phyloP scores from a whole-genome alignment of 1,140 invertebrate genomes.

The Leptinotarsa defecta region DNA sequence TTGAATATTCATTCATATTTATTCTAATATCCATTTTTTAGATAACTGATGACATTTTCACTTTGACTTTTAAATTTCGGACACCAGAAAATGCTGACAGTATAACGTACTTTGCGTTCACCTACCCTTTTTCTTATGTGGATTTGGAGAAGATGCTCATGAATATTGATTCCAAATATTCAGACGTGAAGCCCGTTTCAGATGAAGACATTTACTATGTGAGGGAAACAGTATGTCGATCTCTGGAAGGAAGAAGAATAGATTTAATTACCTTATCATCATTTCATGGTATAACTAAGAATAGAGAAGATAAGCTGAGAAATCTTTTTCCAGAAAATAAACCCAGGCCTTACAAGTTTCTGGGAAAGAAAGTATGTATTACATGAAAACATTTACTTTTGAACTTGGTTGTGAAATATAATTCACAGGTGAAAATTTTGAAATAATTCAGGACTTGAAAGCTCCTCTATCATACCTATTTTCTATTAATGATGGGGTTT shows the following conservation, averaged over 20 bases:
- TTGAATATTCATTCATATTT: constrained; percentile 2
- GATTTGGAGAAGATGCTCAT: constrained; percentile 76
- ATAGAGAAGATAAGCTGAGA: constrained; percentile 73
- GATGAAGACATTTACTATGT: constrained; percentile 83
- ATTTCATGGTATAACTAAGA: constrained; percentile 73
- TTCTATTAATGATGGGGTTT: too few relatives aligned
- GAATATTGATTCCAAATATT: constrained; percentile 67
- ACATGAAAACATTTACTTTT: neutral
- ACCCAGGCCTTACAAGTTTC: constrained; percentile 73
- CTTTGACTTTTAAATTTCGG: constrained; percentile 77
- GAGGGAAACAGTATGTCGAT: constrained; percentile 80
- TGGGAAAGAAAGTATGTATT: constrained; percentile 69
- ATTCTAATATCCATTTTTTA: constrained; percentile 51
- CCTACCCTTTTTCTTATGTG: constrained; percentile 86
- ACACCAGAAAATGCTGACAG: constrained; percentile 74
- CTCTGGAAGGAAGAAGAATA: constrained; percentile 80
- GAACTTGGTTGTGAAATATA: neutral
- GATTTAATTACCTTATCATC: constrained; percentile 89
- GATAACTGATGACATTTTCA: constrained; percentile 74
- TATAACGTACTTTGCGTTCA: constrained; percentile 88
- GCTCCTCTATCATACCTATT: too few relatives aligned
- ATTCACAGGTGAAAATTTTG: too few relatives aligned
- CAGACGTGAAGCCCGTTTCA: constrained; percentile 47
- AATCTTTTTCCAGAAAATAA: constrained; percentile 77
- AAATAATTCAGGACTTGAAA: too few relatives aligned